Conservation (phyloP, 2,113 vertebrate species). For the Malurus cyaneus region DNA sequence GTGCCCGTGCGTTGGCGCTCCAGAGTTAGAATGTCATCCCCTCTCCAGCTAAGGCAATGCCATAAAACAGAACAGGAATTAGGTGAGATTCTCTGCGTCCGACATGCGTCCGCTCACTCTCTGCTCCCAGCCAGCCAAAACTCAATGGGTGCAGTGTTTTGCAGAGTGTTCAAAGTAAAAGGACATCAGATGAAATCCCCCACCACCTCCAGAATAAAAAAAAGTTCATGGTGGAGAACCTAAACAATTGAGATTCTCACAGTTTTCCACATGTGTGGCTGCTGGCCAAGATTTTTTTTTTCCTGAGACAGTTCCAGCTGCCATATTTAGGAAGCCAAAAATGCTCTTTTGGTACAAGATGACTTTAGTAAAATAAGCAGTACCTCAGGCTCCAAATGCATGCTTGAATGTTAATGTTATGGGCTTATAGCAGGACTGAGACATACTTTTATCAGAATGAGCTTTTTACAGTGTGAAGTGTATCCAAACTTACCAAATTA, state of each 20-base stretch:
- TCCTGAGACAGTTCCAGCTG: background rate
- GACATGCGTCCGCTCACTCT: background rate
- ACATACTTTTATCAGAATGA: background rate
- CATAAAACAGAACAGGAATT: background rate
- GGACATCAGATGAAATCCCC: background rate
- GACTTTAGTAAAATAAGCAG: constrained; percentile 26
- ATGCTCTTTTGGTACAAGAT: background rate
- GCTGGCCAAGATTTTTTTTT: background rate
- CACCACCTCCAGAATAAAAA: background rate
- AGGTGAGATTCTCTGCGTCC: background rate
- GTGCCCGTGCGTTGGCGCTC: background rate
- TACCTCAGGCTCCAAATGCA: background rate
- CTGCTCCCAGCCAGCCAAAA: background rate
- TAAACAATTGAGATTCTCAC: background rate
- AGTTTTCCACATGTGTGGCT: background rate
- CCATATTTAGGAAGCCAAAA: constrained; percentile 43
- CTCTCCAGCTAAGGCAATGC: background rate
- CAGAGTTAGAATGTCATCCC: background rate
- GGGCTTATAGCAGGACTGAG: background rate
- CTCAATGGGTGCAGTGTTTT: background rate
- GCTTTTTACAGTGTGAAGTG: background rate
- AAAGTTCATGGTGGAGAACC: background rate
- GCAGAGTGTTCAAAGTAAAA: background rate
- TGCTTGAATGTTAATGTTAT: background rate
- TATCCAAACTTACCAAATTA: background rate